Base-by-base conservation (phyloP, 1,140 invertebrate genomes). In the Spodoptera litura region DNA sequence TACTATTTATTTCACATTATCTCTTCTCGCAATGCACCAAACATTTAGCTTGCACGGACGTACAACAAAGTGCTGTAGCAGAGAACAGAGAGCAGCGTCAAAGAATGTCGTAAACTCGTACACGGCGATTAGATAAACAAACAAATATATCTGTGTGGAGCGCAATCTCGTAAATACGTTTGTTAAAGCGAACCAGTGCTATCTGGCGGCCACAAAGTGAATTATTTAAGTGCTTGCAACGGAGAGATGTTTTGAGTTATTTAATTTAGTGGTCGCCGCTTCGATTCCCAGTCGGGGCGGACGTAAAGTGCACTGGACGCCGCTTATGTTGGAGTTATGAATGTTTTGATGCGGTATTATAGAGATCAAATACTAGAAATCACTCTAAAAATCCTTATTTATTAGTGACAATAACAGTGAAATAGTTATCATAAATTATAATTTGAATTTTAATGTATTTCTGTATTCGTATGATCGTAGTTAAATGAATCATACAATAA, bases 191-290 rank as follows among this genome's bases (percentile, higher is more conserved):
- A 76, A 12, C 58, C 58, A 75, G 53, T 31, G 74, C 74, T 76
- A 59, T 76, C 61, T 49, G 25, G 25, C 58, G 61, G 52, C 52
- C 75, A 70, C 64, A 78, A 78, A 78, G 51, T 78, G 68, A 72
- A 72, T 78, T 78, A 72, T 72, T 72, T 72, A 78, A 72, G 56
- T 72, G 68, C 56, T 66, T 68, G 74, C 56, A 72, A 44, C 68
- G 15, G 44, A 62, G 56, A 71, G 31, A 78, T 72, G 68, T 78
- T 78, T 78, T 78, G 77, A 78, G 77, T 78, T 78, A 78, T 78
- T 78, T 78, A 72, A 78, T 78, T 78, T 78, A 78, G 77, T 78
- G 72, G 55, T 72, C 77, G 68, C 66, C 77, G 58, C 66, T 78
- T 72, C 56, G 77, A 78, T 78, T 78, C 77, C 58, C 58, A 20